Percentiles rank a stretch among this genome's conserved stretches.
Conservation (phyloP, 2,797 vertebrate genomes). For the Tamandua tetradactyla region DNA sequence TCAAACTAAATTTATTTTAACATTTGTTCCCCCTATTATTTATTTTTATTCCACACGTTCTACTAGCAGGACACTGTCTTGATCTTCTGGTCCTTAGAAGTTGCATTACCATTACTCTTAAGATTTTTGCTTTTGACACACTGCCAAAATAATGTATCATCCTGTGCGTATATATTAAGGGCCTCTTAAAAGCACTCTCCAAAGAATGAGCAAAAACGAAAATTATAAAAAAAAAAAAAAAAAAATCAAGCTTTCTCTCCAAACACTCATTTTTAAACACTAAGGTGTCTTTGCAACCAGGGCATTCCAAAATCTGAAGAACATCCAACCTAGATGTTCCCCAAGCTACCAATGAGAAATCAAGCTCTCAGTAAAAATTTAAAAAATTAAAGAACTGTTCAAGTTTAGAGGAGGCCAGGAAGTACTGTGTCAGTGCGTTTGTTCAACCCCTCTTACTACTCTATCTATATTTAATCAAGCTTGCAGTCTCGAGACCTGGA, state of each 20-base stretch:
- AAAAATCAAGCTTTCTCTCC: background rate
- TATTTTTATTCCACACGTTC: too few species aligned
- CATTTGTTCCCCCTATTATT: too few species aligned
- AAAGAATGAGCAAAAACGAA: background rate
- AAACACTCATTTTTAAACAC: conserved; percentile 33
- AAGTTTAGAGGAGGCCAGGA: conserved; percentile 23
- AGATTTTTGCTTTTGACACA: background rate
- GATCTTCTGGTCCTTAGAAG: background rate
- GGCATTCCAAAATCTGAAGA: conserved; percentile 38
- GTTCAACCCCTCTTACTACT: background rate
- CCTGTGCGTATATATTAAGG: background rate
- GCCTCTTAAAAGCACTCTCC: background rate
- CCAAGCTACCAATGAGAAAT: conserved; percentile 15
- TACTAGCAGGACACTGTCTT: background rate
- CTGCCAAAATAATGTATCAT: conserved; percentile 24
- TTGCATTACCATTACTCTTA: background rate
- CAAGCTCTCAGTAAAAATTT: conserved; percentile 45
- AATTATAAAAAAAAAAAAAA: background rate
- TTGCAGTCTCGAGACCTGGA: background rate
- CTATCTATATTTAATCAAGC: conserved; percentile 4
- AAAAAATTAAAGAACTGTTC: conserved; percentile 40
- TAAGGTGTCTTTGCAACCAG: background rate
- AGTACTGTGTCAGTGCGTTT: conserved; percentile 15
- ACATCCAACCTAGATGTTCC: background rate
- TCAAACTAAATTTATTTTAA: too few species aligned